phyloP scores from a whole-genome alignment of 2,113 vertebrate species.

The Phocoena phocoena region DNA sequence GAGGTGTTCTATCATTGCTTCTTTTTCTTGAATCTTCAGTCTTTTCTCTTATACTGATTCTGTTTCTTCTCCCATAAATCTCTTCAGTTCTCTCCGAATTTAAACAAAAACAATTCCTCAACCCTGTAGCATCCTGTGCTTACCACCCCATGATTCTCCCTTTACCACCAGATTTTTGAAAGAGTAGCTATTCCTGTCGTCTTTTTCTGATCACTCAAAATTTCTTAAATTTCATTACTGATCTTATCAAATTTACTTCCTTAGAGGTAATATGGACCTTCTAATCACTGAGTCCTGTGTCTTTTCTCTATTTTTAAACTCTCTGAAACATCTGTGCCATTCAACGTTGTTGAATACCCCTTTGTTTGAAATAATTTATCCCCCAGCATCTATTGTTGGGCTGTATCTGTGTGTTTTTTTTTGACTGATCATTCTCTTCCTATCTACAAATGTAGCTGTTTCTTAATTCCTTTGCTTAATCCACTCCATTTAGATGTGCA shows the following conservation, averaged over 20 bases:
- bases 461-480: neutral
- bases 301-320: neutral
- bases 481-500: neutral
- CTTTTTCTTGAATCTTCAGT: neutral
- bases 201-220: neutral
- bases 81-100: neutral
- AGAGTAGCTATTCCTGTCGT: neutral
- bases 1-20: neutral
- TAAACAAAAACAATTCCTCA: neutral
- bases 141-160: neutral
- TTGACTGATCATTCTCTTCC: neutral
- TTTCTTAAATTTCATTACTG: neutral
- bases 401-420: neutral
- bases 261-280: neutral
- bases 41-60: neutral
- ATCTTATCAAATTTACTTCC: neutral
- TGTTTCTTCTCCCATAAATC: neutral
- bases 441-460: neutral
- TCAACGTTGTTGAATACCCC: neutral
- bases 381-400: neutral
- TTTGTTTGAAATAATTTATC: constrained; percentile 5
- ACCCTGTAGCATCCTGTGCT: neutral
- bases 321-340: neutral
- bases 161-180: neutral
- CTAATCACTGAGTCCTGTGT: neutral